These are phyloP conservation scores for Brachyptera risi DNA, from an alignment of 2,888 invertebrate species.

Conservation along the genomic window DNA sequence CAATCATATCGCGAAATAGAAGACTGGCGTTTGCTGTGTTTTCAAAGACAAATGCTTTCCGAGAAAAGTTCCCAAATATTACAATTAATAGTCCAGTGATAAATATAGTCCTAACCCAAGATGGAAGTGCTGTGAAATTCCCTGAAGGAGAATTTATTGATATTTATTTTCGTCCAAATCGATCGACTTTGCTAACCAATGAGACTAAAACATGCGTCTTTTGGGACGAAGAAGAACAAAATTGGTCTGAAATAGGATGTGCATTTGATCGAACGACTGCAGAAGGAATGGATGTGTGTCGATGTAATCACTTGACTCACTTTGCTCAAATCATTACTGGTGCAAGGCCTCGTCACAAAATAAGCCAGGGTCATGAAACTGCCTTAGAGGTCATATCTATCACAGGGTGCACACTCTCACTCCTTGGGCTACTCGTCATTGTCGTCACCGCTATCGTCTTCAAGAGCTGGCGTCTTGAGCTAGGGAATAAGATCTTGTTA, in stretches of 20 bases:
- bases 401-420: conserved; percentile 55
- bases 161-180: not conserved
- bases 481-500: conserved; percentile 61
- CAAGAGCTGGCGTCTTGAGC: conserved; percentile 57
- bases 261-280: conserved; percentile 14
- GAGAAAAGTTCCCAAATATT: not conserved
- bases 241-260: conserved; percentile 37
- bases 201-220: conserved; percentile 47
- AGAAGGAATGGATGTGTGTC: conserved; percentile 37
- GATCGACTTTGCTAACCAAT: too few species aligned
- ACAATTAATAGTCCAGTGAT: conserved; percentile 37
- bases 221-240: conserved; percentile 50
- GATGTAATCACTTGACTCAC: conserved; percentile 57
- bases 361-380: conserved; percentile 37
- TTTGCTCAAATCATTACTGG: conserved; percentile 53
- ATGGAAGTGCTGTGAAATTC: conserved; percentile 22
- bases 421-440: conserved; percentile 54
- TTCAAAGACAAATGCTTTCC: not conserved
- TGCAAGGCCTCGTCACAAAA: conserved; percentile 20
- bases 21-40: conserved; percentile 22
- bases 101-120: conserved; percentile 36
- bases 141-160: not conserved
- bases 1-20: conserved; percentile 9
- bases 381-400: conserved; percentile 56
- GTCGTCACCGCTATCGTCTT: conserved; percentile 56